Evolutionary conservation across 2,113 vertebrate species (phyloP), one percentile per base, ranked within the genome.

Genomic region (Willisornis vidua): DNA sequence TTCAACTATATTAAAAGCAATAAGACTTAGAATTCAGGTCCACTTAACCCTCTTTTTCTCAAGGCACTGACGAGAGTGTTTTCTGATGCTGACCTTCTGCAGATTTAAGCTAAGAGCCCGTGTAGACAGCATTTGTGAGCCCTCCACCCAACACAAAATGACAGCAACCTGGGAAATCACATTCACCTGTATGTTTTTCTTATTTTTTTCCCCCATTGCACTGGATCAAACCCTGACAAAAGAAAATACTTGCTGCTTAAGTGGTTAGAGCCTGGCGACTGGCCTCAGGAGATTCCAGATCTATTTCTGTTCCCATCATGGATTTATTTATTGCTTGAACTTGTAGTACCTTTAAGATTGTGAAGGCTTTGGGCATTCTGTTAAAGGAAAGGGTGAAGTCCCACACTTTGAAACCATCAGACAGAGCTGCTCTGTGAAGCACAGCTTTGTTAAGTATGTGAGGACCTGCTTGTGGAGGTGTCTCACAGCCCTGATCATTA

Each of bases 1-100:
- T 68, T 82, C 55, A 51, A 76, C 48, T 33, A 80, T 81, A 90
- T n/a, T 83, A 92, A 95, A 96, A 93, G 83, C 84, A 92, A 57
- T 70, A 84, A 83, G 48, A 63, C 29, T 85, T 89, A 82, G 43
- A 82, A 87, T 71, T 95, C 68, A 86, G 59, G 68, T 43, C 52
- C 72, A 71, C 57, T 63, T 89, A 95, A 88, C 25, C 41, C 63
- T 49, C 35, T 86, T 89, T 89, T 86, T 70, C 63, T 95, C 37
- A 93, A 35, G 49, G 45, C 48, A 79, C 16, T 28, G 35, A 28
- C 14, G 37, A 72, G 71, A 76, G 85, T 57, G 39, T n/a, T 96
- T 93, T 85, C 45, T 48, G 62, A 82, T 15, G 16, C 51, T 37
- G 71, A 85, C 48, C 24, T 19, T 73, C 74, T 55, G 72, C 7